Evolutionary conservation across 2,797 vertebrate genomes (phyloP), one percentile per base, ranked within the genome.

Genomic region (Myripristis murdjan): DNA sequence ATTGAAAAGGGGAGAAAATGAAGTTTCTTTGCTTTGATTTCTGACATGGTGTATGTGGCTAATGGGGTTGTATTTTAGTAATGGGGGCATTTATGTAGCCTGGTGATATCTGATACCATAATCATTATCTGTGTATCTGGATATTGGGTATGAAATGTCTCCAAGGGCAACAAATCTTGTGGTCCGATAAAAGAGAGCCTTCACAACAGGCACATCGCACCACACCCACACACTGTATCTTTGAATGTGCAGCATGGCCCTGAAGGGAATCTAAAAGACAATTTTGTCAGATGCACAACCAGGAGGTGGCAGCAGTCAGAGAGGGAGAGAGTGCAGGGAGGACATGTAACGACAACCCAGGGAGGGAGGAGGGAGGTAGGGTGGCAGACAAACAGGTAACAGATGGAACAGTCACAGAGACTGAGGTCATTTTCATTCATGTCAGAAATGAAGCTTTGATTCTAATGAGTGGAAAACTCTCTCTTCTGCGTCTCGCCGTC

Each of bases 361-460:
- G 47, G 28, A 8, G 20, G n/a, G 7, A 16, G 39, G 6, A 4
- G 2, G 18, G 16, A n/a, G 14, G 23, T 49, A 12, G 53, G 53
- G 16, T 18, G 4, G 2, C 7, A 63, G 39, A 66, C 2, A 60
- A 41, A 53, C 54, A 54, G 31, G 66, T 15, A 69, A 74, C 33
- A 66, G 49, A 71, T 57, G 62, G 62, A 65, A 51, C 3, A 22
- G 39, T 24, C 28, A 41, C 28, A 2, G 20, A 51, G 22, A 61
- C 55, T 37, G 47, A 75, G 56, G 70, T 67, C 56, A 64, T 46
- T 10, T n/a, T 61, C 53, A 24, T 57, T 59, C 5, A 33, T 54
- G 59, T 68, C 51, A 79, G 31, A 68, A 70, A 49, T 52, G 2
- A 68, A 66, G 58, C 46, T 37, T 23, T 26, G 58, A 56, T 61